Base-by-base conservation (phyloP, 2,797 vertebrate genomes). In the Megalops cyprinoides region DNA sequence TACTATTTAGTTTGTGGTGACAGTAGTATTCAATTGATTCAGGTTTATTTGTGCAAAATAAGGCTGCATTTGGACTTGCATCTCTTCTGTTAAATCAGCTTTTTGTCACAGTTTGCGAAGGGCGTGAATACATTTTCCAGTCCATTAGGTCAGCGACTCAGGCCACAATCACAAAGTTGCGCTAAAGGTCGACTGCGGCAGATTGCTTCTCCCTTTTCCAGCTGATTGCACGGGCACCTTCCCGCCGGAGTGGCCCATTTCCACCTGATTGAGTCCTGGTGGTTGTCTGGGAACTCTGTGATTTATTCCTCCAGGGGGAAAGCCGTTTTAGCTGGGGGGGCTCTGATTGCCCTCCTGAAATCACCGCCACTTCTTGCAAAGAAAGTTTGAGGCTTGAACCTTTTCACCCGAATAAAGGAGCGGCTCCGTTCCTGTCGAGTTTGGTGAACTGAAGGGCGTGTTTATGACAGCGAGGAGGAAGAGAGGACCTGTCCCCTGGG, bases 291-390 rank as follows among this genome's bases (percentile, higher is more conserved):
- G 67, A 39, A 71, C 67, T 39, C 37, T 9, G 0, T n/a, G 67
- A 71, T 71, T 42, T 71, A 44, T 12, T 71, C 67, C 37, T 37
- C 39, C 1, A n/a, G n/a, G 37, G 39, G 67, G 6, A 42, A 23
- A 42, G 67, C 18, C 44, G 71, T 71, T 71, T 44, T 42, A 71
- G 44, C 67, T n/a, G 18, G 67, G 67, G 14, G n/a, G n/a, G n/a
- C n/a, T 39, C 67, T 71, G 67, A 71, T 71, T 71, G 67, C 67
- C 44, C 37, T n/a, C 67, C 12, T 42, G 67, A 20, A 71, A n/a
- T 23, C 67, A 58, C 23, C 23, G n/a, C 55, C 55, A n/a, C 58
- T 28, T 62, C 58, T 9, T 62, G 8, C 9, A 5, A 31, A 18
- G 62, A 65, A 37, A 69, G 37, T 71, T 44, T 62, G 62, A n/a